phyloP scores from a whole-genome alignment of 2,113 vertebrate genomes.

The Dascyllus trimaculatus region DNA sequence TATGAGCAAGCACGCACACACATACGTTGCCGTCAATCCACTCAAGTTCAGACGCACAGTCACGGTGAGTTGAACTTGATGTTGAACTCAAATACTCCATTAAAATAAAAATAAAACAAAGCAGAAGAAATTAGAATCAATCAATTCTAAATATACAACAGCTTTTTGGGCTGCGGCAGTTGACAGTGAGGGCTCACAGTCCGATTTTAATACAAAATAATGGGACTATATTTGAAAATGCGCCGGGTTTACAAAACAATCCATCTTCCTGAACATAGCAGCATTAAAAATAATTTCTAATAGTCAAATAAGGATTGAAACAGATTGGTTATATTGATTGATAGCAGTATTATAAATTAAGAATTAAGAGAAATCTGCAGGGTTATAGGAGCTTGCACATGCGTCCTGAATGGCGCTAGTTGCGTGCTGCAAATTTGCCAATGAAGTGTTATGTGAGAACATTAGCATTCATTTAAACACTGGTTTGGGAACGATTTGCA shows the following conservation, averaged over 20 bases:
- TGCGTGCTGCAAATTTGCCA: slow-evolving; percentile 62
- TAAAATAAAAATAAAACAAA: slow-evolving; percentile 27
- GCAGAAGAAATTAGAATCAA: not conserved
- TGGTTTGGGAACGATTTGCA: slow-evolving; percentile 74
- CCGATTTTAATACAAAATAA: slow-evolving; percentile 7
- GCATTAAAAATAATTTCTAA: not conserved
- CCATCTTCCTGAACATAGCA: not conserved
- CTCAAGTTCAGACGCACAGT: slow-evolving; percentile 72
- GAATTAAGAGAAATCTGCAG: not conserved
- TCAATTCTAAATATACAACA: slow-evolving; percentile 3
- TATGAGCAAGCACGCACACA: not conserved
- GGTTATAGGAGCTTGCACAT: slow-evolving; percentile 38
- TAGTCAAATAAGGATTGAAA: slow-evolving; percentile 3
- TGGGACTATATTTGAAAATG: slow-evolving; percentile 18
- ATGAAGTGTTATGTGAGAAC: slow-evolving; percentile 79
- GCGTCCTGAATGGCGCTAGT: slow-evolving; percentile 41
- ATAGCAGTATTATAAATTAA: not conserved
- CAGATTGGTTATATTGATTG: not conserved
- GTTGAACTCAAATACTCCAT: slow-evolving; percentile 70
- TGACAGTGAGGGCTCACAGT: not conserved
- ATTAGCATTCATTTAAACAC: slow-evolving; percentile 71
- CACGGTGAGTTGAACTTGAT: slow-evolving; percentile 75
- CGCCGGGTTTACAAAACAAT: slow-evolving; percentile 15
- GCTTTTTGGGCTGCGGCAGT: not conserved
- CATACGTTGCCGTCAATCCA: slow-evolving; percentile 17